These are phyloP conservation scores for Nemurella pictetii DNA, from an alignment of 2,888 invertebrate genomes.

Conservation along the genomic window DNA sequence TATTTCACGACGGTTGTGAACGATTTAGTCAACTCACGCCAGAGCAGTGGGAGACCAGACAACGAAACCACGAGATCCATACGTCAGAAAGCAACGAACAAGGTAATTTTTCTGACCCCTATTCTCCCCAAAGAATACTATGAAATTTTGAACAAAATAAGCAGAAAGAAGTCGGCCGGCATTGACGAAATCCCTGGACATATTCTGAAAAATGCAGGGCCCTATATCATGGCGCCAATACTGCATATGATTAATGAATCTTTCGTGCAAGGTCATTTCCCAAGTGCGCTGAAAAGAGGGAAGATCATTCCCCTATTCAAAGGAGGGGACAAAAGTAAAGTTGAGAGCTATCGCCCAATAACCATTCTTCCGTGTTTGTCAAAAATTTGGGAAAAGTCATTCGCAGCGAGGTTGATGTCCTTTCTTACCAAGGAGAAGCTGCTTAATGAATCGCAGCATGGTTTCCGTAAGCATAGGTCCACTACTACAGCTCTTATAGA, in stretches of 20 bases:
- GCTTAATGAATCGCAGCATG: constrained; percentile 4
- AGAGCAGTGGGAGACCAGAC: too few species aligned
- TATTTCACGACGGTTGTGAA: too few species aligned
- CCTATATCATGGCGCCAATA: neutral
- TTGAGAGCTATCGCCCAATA: neutral
- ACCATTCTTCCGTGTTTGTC: neutral
- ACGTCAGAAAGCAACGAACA: too few species aligned
- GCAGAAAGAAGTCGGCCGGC: too few species aligned
- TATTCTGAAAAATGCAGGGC: neutral
- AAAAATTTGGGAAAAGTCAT: neutral
- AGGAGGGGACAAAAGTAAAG: neutral
- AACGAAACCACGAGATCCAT: too few species aligned
- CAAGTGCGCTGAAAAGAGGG: neutral
- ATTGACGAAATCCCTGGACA: constrained; percentile 31
- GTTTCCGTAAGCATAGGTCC: neutral
- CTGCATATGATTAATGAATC: neutral
- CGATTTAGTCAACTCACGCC: too few species aligned
- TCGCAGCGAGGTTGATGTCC: neutral
- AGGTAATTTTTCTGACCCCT: too few species aligned
- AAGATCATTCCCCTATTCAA: neutral
- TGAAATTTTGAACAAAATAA: constrained; percentile 10
- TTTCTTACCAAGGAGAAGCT: neutral
- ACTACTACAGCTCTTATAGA: neutral
- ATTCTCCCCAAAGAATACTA: too few species aligned
- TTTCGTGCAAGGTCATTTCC: neutral